phyloP scores from a whole-genome alignment of 2,888 invertebrate genomes.

The Hemithea aestivaria region DNA sequence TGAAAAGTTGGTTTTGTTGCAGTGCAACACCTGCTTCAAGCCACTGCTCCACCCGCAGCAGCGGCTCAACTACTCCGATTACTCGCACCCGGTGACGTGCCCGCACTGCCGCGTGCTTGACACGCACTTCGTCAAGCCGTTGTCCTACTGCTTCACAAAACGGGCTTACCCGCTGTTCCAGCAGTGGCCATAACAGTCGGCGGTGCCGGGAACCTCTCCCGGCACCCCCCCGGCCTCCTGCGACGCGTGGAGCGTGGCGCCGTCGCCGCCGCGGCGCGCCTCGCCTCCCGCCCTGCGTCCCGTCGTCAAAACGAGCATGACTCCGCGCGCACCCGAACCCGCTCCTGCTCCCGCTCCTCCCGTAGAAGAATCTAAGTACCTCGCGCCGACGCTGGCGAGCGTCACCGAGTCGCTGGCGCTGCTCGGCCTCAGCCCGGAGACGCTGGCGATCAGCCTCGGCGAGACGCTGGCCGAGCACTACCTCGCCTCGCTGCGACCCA shows the following conservation, averaged over 20 bases:
- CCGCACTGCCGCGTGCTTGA: constrained; percentile 94
- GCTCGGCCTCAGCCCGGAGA: constrained; percentile 64
- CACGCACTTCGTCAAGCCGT: constrained; percentile 96
- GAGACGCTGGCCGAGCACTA: constrained; percentile 71
- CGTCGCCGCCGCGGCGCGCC: constrained; percentile 63
- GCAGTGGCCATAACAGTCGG: constrained; percentile 94
- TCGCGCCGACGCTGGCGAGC: constrained; percentile 56
- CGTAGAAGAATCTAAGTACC: constrained; percentile 49
- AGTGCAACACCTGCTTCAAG: constrained; percentile 96
- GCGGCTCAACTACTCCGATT: constrained; percentile 95
- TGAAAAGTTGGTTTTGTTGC: constrained; percentile 44
- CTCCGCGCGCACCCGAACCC: constrained; percentile 50
- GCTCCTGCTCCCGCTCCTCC: constrained; percentile 24
- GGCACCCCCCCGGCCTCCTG: constrained; percentile 63
- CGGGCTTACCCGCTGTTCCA: constrained; percentile 83
- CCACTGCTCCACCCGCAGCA: constrained; percentile 92
- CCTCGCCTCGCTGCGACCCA: constrained; percentile 61
- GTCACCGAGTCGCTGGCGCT: constrained; percentile 68
- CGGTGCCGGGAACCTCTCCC: constrained; percentile 81
- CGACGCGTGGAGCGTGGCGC: constrained; percentile 60
- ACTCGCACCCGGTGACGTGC: constrained; percentile 94
- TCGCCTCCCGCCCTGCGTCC: constrained; percentile 69
- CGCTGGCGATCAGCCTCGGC: constrained; percentile 65
- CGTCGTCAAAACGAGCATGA: constrained; percentile 75
- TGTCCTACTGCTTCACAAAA: constrained; percentile 90